A percentile compares a stretch with the other conserved stretches of the same genome.
These are phyloP conservation scores for Ctenopoma multispine DNA, from an alignment of 2,797 vertebrate genomes.

Conservation along the genomic window DNA sequence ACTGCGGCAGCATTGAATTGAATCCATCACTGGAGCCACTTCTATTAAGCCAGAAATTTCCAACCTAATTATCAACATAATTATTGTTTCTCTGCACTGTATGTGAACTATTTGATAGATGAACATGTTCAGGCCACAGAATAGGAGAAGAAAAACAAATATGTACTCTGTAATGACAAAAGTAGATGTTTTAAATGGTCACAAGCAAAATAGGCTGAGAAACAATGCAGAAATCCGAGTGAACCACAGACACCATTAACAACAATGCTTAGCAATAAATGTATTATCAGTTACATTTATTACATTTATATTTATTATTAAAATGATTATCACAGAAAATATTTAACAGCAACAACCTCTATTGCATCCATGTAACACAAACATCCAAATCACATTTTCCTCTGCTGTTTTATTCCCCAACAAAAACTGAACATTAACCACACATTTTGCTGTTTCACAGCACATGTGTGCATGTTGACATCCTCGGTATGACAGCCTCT, in stretches of 20 bases:
- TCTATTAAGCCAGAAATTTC: neutral
- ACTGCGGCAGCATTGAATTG: neutral
- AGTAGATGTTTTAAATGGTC: neutral
- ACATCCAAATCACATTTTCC: neutral
- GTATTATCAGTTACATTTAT: neutral
- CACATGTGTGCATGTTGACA: slow-evolving; percentile 14
- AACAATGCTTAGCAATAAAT: too few relatives aligned
- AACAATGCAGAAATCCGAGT: too few relatives aligned
- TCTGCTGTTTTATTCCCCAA: neutral
- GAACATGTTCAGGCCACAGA: neutral
- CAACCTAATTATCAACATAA: neutral
- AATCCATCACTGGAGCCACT: neutral
- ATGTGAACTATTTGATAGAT: neutral
- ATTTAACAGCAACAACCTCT: neutral
- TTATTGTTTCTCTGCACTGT: neutral
- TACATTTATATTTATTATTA: too few relatives aligned
- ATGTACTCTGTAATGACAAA: neutral
- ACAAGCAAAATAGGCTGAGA: too few relatives aligned
- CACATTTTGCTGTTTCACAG: neutral
- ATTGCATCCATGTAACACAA: neutral
- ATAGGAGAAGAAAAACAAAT: neutral
- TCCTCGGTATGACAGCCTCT: neutral
- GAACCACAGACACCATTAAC: too few relatives aligned
- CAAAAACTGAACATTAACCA: neutral
- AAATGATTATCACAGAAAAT: too few relatives aligned